phyloP scores from a whole-genome alignment of 1,140 invertebrate genomes.

The Drosophila micromelanica region DNA sequence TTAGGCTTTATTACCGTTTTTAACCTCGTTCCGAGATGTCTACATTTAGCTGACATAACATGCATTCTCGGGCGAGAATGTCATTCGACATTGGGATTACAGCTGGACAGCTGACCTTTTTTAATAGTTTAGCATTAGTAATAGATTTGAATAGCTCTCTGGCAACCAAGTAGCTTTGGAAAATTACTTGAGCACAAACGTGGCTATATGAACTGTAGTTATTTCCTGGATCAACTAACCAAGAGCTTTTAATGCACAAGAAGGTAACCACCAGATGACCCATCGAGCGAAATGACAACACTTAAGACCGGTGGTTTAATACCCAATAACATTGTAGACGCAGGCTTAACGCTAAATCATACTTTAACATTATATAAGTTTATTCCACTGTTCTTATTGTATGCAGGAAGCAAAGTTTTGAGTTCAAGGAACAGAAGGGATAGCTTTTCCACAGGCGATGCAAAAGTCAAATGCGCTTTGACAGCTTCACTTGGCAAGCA shows the following conservation, averaged over 20 bases:
- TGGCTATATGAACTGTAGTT: neutral
- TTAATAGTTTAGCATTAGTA: constrained; percentile 30
- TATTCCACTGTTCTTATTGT: constrained; percentile 50
- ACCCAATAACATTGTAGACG: constrained; percentile 9
- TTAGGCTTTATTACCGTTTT: constrained; percentile 70
- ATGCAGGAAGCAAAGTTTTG: constrained; percentile 40
- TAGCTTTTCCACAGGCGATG: constrained; percentile 19
- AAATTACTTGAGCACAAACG: neutral
- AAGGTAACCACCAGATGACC: constrained; percentile 37
- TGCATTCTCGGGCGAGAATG: constrained; percentile 13
- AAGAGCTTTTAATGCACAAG: constrained; percentile 4
- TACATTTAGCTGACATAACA: neutral
- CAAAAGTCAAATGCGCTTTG: constrained; percentile 67
- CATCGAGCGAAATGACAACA: constrained; percentile 29
- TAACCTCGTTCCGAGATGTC: constrained; percentile 47
- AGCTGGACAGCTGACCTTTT: constrained; percentile 29
- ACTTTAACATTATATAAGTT: constrained; percentile 41
- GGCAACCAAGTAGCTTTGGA: neutral
- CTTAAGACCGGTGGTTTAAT: constrained; percentile 37
- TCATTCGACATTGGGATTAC: constrained; percentile 30
- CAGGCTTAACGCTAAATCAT: constrained; percentile 7
- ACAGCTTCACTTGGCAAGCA: constrained; percentile 52
- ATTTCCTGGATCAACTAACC: constrained; percentile 25
- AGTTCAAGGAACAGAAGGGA: neutral
- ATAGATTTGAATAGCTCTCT: constrained; percentile 36